Percentiles rank a stretch among this genome's conserved stretches.
phyloP scores from a whole-genome alignment of 2,888 invertebrate genomes.

The Cristatella mucedo region DNA sequence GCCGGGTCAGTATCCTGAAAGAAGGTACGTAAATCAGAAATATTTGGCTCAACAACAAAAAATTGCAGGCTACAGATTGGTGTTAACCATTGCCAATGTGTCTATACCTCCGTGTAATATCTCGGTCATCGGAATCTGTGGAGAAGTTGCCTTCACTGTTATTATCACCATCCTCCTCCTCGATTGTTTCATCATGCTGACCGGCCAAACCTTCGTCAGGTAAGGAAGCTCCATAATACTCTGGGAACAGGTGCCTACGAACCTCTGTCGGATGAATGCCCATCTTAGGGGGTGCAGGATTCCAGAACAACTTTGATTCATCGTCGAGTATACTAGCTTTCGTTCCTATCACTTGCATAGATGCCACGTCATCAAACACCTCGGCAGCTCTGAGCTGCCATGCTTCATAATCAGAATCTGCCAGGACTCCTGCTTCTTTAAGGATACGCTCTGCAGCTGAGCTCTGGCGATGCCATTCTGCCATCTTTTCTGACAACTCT shows the following conservation, averaged over 20 bases:
- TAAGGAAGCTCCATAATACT: slow-evolving; percentile 18
- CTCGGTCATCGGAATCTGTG: slow-evolving; percentile 12
- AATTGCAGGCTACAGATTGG: no score
- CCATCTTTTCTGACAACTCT: slow-evolving; percentile 14
- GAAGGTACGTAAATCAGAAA: neutral
- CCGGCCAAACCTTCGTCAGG: slow-evolving; percentile 4
- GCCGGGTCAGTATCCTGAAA: slow-evolving; percentile 16
- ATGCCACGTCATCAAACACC: slow-evolving; percentile 13
- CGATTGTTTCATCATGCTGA: neutral
- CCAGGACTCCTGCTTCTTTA: no score
- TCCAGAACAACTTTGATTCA: slow-evolving; percentile 32
- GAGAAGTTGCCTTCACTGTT: slow-evolving; percentile 14
- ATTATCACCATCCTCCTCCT: slow-evolving; percentile 10
- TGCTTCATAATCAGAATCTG: neutral
- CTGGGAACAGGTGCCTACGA: slow-evolving; percentile 26
- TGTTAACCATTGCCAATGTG: no score
- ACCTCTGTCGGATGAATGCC: slow-evolving; percentile 14
- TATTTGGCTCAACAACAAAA: neutral
- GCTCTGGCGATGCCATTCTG: slow-evolving; percentile 9
- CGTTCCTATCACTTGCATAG: slow-evolving; percentile 19
- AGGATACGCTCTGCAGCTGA: neutral
- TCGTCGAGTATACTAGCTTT: slow-evolving; percentile 18
- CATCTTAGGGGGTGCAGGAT: slow-evolving; percentile 32
- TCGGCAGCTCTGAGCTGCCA: slow-evolving; percentile 2
- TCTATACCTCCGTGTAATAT: slow-evolving; percentile 15